A percentile compares a stretch with the other conserved stretches of the same genome.
Conservation (phyloP, 2,888 invertebrate genomes). For the Ptilodon capucinus region DNA sequence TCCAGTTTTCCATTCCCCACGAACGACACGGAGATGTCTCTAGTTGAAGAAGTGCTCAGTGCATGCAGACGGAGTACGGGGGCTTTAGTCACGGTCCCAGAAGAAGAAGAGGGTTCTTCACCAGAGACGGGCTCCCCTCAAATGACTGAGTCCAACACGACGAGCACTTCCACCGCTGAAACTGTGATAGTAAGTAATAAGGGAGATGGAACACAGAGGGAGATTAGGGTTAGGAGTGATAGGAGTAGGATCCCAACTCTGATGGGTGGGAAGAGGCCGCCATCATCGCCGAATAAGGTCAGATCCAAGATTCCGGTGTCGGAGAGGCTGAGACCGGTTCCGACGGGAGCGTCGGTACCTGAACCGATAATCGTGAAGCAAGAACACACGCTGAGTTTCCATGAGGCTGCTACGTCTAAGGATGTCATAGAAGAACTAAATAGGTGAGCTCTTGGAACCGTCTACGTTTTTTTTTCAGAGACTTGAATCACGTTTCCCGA, state of each 20-base stretch:
- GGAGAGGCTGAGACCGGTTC: conserved; percentile 45
- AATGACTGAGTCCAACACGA: conserved; percentile 85
- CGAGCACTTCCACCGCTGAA: conserved; percentile 87
- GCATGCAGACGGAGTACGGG: conserved; percentile 72
- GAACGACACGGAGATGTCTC: conserved; percentile 65
- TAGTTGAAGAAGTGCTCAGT: conserved; percentile 73
- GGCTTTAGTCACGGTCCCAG: conserved; percentile 83
- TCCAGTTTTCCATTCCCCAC: conserved; percentile 61
- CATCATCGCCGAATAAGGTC: conserved; percentile 66
- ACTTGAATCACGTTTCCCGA: too few species aligned
- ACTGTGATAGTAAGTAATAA: conserved; percentile 86
- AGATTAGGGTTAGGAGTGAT: conserved; percentile 70
- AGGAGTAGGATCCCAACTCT: conserved; percentile 82
- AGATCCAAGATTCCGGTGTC: conserved; percentile 73
- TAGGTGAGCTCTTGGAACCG: conserved; percentile 50
- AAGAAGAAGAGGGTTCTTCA: conserved; percentile 84
- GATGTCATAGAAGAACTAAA: conserved; percentile 90
- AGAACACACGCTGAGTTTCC: conserved; percentile 86
- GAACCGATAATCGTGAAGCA: conserved; percentile 75
- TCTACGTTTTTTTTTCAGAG: too few species aligned
- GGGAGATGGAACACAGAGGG: conserved; percentile 60
- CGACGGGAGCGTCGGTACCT: conserved; percentile 38
- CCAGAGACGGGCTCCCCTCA: conserved; percentile 80
- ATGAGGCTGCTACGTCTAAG: conserved; percentile 88
- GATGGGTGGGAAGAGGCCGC: conserved; percentile 74